A percentile compares a stretch with the other conserved stretches of the same genome.
These are phyloP conservation scores for Paratrypauchen microcephalus DNA, from an alignment of 2,797 vertebrate species.

Conservation along the genomic window DNA sequence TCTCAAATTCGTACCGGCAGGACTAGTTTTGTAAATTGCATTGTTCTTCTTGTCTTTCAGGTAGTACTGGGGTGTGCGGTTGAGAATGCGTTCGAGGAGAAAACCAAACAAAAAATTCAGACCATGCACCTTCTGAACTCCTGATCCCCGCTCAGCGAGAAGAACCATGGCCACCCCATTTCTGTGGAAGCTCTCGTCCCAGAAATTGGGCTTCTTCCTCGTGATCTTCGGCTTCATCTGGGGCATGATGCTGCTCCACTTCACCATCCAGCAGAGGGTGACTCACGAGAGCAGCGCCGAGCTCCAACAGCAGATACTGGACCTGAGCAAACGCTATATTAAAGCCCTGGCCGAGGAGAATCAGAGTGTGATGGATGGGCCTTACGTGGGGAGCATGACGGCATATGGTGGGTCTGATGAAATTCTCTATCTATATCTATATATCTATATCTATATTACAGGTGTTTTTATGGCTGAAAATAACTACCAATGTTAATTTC, in stretches of 20 bases:
- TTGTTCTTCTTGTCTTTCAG: conserved; percentile 1
- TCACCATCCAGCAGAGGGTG: conserved; percentile 96
- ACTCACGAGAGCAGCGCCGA: conserved; percentile 93
- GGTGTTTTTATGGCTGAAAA: no score
- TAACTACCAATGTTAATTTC: no score
- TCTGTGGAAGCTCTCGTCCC: conserved; percentile 97
- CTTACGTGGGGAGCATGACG: conserved; percentile 97
- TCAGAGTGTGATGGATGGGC: conserved; percentile 94
- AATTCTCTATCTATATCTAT: not conserved
- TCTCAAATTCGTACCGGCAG: no score
- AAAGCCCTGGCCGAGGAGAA: conserved; percentile 97
- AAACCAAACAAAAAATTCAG: not conserved
- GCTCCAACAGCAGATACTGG: conserved; percentile 96
- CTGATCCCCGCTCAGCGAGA: conserved; percentile 45
- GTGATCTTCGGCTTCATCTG: conserved; percentile 99
- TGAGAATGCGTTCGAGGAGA: conserved; percentile 54
- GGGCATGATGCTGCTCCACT: conserved; percentile 99
- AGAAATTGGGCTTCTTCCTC: conserved; percentile 98
- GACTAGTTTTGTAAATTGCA: no score
- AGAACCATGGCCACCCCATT: conserved; percentile 85
- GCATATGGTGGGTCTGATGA: conserved; percentile 87
- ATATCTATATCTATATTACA: not conserved
- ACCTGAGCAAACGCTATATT: conserved; percentile 98
- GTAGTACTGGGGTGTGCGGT: conserved; percentile 17
- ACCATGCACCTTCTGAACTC: conserved; percentile 65